Evolutionary conservation across 1,140 invertebrate species (phyloP).

Genomic region (Monochamus saltuarius): DNA sequence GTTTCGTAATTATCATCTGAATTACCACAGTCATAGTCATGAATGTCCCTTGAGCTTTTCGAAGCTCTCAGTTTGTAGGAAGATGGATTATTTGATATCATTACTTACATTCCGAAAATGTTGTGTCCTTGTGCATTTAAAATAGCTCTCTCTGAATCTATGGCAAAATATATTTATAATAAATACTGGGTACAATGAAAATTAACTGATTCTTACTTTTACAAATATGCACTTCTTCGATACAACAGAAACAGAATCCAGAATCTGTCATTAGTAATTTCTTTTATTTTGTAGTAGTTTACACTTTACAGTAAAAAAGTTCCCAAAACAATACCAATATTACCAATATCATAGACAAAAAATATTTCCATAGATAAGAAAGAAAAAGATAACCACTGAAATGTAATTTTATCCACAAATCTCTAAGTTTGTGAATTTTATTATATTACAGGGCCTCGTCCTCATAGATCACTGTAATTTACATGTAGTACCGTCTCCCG

Average conservation of each 20-base stretch:
- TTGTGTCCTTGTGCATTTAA: background rate
- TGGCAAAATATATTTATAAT: background rate
- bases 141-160: background rate
- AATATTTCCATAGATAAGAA: too few species aligned
- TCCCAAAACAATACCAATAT: too few species aligned
- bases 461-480: too few species aligned
- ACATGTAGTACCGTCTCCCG: too few species aligned
- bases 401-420: too few species aligned
- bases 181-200: background rate
- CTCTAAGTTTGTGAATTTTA: too few species aligned
- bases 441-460: too few species aligned
- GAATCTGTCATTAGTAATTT: slow-evolving; percentile 3
- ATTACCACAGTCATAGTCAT: slow-evolving; percentile 41
- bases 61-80: slow-evolving; percentile 53
- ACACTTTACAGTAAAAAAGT: too few species aligned
- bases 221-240: background rate
- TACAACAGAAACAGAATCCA: slow-evolving; percentile 2
- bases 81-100: slow-evolving; percentile 53
- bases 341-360: too few species aligned
- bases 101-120: slow-evolving; percentile 46
- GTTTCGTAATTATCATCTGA: slow-evolving; percentile 43
- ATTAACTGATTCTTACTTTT: background rate
- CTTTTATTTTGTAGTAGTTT: background rate
- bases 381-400: too few species aligned
- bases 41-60: slow-evolving; percentile 50